A percentile compares a stretch with the other conserved stretches of the same genome.
Evolutionary conservation across 2,113 vertebrate species (phyloP).

Genomic region (Pholis gunnellus): DNA sequence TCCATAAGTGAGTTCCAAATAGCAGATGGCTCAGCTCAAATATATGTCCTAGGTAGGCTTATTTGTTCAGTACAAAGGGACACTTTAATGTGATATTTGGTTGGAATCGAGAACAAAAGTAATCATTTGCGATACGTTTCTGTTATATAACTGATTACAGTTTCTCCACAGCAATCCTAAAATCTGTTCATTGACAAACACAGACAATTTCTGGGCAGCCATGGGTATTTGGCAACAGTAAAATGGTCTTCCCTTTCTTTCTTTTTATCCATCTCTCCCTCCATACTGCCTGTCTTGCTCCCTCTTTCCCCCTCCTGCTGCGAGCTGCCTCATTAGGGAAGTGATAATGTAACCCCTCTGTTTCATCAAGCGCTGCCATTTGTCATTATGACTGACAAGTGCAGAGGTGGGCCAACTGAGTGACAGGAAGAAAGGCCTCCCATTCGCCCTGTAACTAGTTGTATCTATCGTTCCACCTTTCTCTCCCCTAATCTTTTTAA

Average conservation of each 20-base stretch:
- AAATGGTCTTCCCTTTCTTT: slow-evolving; percentile 40
- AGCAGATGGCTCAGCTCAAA: slow-evolving; percentile 13
- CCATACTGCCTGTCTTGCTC: slow-evolving; percentile 43
- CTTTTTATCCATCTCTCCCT: slow-evolving; percentile 54
- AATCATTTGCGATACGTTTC: slow-evolving; percentile 36
- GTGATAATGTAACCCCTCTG: slow-evolving; percentile 77
- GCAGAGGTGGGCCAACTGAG: slow-evolving; percentile 56
- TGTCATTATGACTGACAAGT: slow-evolving; percentile 81
- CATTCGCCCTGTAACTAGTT: slow-evolving; percentile 14
- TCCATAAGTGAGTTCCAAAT: slow-evolving; percentile 27
- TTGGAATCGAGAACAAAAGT: slow-evolving; percentile 40
- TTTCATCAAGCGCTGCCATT: slow-evolving; percentile 77
- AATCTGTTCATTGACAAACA: slow-evolving; percentile 46
- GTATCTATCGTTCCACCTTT: slow-evolving; percentile 5
- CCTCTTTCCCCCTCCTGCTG: slow-evolving; percentile 69
- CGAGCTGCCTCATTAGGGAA: slow-evolving; percentile 78
- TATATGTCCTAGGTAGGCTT: slow-evolving; percentile 28
- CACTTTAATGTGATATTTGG: slow-evolving; percentile 21
- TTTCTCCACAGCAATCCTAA: slow-evolving; percentile 27
- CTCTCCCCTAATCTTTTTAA: slow-evolving; percentile 44
- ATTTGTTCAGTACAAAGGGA: slow-evolving; percentile 23
- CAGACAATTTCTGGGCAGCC: slow-evolving; percentile 56
- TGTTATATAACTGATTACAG: slow-evolving; percentile 34
- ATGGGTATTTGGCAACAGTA: slow-evolving; percentile 54
- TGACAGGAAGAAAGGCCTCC: slow-evolving; percentile 52